A percentile compares a stretch with the other conserved stretches of the same genome.
These are phyloP conservation scores for Musca vetustissima DNA, from an alignment of 1,140 invertebrate genomes.

Conservation along the genomic window DNA sequence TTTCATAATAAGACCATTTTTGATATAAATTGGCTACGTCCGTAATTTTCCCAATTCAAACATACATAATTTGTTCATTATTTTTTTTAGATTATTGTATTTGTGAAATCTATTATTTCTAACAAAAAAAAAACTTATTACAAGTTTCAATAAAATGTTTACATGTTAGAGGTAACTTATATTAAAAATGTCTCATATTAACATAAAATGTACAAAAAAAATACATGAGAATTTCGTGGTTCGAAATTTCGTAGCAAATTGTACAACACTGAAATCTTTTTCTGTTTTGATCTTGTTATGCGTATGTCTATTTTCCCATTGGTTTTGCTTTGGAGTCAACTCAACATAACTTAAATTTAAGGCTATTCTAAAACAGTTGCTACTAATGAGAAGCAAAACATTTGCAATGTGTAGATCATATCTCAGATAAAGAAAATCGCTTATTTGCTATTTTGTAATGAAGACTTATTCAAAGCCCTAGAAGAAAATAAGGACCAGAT, in stretches of 20 bases:
- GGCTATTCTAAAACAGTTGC: not conserved
- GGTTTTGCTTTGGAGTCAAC: no score
- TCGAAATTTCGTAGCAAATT: constrained; percentile 34
- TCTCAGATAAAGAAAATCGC: not conserved
- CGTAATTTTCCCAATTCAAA: not conserved
- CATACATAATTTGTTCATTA: not conserved
- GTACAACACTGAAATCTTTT: not conserved
- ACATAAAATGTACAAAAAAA: constrained; percentile 28
- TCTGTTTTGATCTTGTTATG: not conserved
- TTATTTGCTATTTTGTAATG: constrained; percentile 8
- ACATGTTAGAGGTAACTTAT: constrained; percentile 29
- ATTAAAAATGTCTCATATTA: constrained; percentile 10
- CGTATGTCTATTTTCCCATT: not conserved
- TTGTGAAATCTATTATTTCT: no score
- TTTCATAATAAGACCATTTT: no score
- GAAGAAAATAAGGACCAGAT: not conserved
- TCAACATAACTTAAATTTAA: no score
- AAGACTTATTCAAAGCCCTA: constrained; percentile 3
- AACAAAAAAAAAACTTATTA: constrained; percentile 12
- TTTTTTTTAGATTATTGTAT: no score
- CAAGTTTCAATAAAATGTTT: constrained; percentile 32
- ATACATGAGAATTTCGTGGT: not conserved
- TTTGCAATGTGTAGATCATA: no score
- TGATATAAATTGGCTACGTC: no score
- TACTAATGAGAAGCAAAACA: no score